Base-by-base conservation (phyloP, 1,140 invertebrate species). In the Lucilia cuprina region DNA sequence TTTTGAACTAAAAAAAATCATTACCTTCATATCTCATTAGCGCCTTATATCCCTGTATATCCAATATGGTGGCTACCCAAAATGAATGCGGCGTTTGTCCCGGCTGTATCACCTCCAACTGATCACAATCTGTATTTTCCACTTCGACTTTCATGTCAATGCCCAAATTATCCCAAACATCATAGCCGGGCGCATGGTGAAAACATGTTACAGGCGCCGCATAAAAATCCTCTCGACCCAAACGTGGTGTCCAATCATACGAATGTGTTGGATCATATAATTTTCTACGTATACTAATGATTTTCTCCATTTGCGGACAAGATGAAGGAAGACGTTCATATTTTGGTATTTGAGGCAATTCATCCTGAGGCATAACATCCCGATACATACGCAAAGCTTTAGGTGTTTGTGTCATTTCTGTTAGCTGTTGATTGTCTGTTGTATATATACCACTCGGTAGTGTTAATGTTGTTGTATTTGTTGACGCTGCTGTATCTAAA, bases 131-230 rank as follows among this genome's bases (percentile, higher is more conserved):
- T 13, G 94, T 96, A 92, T 98, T 98, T 88, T 97, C 96, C 1
- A 98, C 97, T 92, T 99, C 98, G 0, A 98, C 96, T 92, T 99
- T 98, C 96, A 99, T 98, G 21, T 97, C 97, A 84, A 97, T 95
- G 85, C 96, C 96, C 84, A 98, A 96, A 88, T 96, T 97, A 86
- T 98, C 96, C 97, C 98, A 99, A 90, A 96, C 96, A 87, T 98
- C 96, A 84, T 95, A 94, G 89, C 98, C 95, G 0, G 97, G 97
- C 5, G 96, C 97, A 93, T 98, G 97, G 91, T 95, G 95, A 90
- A 99, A 99, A 89, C 96, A 95, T 70, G 95, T 96, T 10, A 99
- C 97, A 74, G 97, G 95, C 13, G 97, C 97, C 19, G 97, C 97
- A 84, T 94, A 92, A 89, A 98, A 97, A 86, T 95, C 94, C 85